Conservation (phyloP, 1,140 invertebrate genomes). For the Drosophila pruinosa region DNA sequence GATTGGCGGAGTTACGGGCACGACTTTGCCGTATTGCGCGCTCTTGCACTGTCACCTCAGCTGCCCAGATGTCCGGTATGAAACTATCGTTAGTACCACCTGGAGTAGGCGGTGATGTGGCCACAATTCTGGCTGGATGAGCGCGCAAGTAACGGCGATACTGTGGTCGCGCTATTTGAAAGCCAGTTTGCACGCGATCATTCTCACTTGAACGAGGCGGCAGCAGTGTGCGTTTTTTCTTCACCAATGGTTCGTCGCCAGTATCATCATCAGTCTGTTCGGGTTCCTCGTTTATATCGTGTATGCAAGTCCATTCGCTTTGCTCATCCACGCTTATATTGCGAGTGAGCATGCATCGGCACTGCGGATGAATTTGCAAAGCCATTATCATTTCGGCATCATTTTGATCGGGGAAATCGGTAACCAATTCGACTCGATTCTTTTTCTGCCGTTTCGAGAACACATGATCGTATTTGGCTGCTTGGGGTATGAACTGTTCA, state of each 20-base stretch:
- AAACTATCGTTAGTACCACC: conserved; percentile 36
- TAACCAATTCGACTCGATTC: conserved; percentile 94
- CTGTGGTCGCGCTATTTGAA: conserved; percentile 2
- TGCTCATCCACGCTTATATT: conserved; percentile 93
- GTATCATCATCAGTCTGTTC: conserved; percentile 41
- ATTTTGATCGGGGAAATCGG: conserved; percentile 93
- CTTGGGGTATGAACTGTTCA: conserved; percentile 90
- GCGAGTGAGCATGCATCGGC: conserved; percentile 93
- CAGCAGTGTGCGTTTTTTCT: conserved; percentile 79
- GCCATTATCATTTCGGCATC: conserved; percentile 95
- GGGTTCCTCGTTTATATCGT: conserved; percentile 88
- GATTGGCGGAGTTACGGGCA: conserved; percentile 52
- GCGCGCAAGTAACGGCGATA: conserved; percentile 10
- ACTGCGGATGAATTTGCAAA: conserved; percentile 94
- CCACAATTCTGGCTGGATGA: neutral
- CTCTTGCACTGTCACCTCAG: conserved; percentile 79
- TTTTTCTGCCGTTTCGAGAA: conserved; percentile 89
- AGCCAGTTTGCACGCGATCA: neutral
- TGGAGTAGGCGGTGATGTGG: neutral
- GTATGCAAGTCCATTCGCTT: conserved; percentile 96
- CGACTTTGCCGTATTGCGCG: conserved; percentile 65
- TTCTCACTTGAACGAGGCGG: neutral
- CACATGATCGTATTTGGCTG: conserved; percentile 90
- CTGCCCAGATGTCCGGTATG: conserved; percentile 82
- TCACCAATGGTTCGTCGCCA: conserved; percentile 50